Evolutionary conservation across 2,888 invertebrate species (phyloP), one percentile per base, ranked within the genome.

Genomic region (Drosophila subquinaria): DNA sequence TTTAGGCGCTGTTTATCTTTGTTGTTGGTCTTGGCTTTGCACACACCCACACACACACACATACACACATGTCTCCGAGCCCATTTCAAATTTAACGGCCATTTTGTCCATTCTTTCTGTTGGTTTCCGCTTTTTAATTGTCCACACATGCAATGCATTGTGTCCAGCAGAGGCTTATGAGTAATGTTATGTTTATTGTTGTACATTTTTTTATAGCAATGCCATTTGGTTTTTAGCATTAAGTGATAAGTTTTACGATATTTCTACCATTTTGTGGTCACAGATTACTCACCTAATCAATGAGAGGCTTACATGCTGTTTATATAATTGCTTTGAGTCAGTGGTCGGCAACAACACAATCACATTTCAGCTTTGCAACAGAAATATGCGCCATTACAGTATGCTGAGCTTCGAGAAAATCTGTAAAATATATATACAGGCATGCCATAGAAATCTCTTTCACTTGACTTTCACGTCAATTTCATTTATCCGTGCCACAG

Each of bases 81-180:
- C 79, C 81, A 79, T 79, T 79, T 79, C 69, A 81, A 79, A 81
- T 81, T 81, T 79, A 79, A 79, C 78, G 63, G 73, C 78, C 70
- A 62, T 76, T 79, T 74, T 50, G 75, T 68, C 61, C 40, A 48
- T 62, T 56, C 76, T 43, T 70, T 62, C 43, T n/a, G 3, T 45
- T 30, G 27, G 9, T 36, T 57, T 67, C 55, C 56, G 62, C 65
- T 61, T 77, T 80, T 81, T 81, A 80, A 78, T 81, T 78, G 81
- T 76, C 64, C 67, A 60, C 79, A 66, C 81, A 80, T 71, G 64
- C 71, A 76, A 69, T 40, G 42, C 75, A 56, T 76, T 57, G 45
- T 78, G 76, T 64, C 70, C 72, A 63, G 47, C 51, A 56, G 20
- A 40, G 60, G 55, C 81, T 61, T 80, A 69, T 78, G 81, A 72